A percentile compares a stretch with the other conserved stretches of the same genome.
Evolutionary conservation across 1,140 invertebrate genomes (phyloP).

Genomic region (Drosophila bipectinata): DNA sequence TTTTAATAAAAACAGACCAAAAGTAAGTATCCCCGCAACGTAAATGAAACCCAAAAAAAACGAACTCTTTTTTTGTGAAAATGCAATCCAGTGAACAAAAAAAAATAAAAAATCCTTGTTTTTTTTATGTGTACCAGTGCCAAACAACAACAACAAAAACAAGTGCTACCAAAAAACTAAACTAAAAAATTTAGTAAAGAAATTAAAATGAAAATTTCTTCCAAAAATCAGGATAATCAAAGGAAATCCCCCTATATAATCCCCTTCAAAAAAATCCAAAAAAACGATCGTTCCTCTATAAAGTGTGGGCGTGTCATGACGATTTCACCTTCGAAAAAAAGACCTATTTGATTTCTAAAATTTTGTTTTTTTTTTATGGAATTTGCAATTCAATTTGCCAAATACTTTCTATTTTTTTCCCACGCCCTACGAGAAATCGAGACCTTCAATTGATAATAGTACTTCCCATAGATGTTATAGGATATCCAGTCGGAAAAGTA

Average conservation of each 20-base stretch:
- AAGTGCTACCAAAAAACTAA: slow-evolving; percentile 19
- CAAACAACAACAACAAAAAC: background rate
- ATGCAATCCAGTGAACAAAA: background rate
- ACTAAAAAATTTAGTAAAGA: background rate
- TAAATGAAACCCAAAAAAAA: too few relatives aligned
- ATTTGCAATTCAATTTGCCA: slow-evolving; percentile 50
- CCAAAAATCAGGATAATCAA: background rate
- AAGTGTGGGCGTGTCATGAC: slow-evolving; percentile 38
- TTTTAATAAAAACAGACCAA: slow-evolving; percentile 77
- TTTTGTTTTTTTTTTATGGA: background rate
- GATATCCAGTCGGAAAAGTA: background rate
- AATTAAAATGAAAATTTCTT: background rate
- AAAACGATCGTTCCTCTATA: too few relatives aligned
- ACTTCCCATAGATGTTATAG: background rate
- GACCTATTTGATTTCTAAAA: too few relatives aligned
- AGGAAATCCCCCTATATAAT: background rate
- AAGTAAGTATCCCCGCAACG: slow-evolving; percentile 65
- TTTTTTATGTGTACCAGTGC: slow-evolving; percentile 45
- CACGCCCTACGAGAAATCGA: slow-evolving; percentile 44
- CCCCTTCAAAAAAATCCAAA: background rate
- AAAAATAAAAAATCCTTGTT: slow-evolving; percentile 16
- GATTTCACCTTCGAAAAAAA: slow-evolving; percentile 27
- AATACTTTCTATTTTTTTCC: slow-evolving; percentile 76
- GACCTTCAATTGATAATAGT: slow-evolving; percentile 14
- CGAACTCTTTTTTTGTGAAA: too few relatives aligned